These are phyloP conservation scores for Hippopotamus amphibius DNA, from an alignment of 2,113 vertebrate species.

Conservation along the genomic window DNA sequence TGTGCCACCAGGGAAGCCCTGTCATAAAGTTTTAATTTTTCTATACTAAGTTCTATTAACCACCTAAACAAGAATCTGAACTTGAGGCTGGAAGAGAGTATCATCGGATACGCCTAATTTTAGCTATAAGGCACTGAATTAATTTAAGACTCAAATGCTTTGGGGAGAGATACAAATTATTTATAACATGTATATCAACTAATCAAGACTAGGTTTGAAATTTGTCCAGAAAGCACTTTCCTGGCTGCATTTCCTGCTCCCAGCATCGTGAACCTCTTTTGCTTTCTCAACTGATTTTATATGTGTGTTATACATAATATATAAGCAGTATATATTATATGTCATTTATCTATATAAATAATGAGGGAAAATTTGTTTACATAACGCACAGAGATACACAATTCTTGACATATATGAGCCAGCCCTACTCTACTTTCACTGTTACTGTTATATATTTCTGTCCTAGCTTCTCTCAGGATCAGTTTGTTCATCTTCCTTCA, in stretches of 20 bases:
- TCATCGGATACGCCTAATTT: slow-evolving; percentile 48
- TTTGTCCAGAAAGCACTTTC: background rate
- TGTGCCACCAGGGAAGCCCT: no score
- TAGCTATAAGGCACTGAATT: slow-evolving; percentile 46
- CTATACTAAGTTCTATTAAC: slow-evolving; percentile 46
- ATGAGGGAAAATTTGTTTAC: background rate
- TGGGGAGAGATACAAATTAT: slow-evolving; percentile 44
- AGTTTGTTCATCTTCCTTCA: background rate
- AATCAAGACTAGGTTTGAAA: slow-evolving; percentile 54
- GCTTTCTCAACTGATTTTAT: background rate
- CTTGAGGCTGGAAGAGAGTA: background rate
- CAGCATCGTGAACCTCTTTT: background rate
- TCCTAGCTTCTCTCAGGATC: background rate
- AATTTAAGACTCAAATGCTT: slow-evolving; percentile 69
- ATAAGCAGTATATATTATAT: background rate
- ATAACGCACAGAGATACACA: background rate
- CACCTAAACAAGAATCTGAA: slow-evolving; percentile 4
- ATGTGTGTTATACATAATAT: background rate
- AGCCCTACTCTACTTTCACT: background rate
- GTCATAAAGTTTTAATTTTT: slow-evolving; percentile 60
- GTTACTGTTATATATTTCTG: background rate
- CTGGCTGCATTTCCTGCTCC: background rate
- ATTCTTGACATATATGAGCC: background rate
- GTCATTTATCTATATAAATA: background rate
- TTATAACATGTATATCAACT: slow-evolving; percentile 51